Conservation (phyloP, 23 tunicate species). For the Ciona savignyi region DNA sequence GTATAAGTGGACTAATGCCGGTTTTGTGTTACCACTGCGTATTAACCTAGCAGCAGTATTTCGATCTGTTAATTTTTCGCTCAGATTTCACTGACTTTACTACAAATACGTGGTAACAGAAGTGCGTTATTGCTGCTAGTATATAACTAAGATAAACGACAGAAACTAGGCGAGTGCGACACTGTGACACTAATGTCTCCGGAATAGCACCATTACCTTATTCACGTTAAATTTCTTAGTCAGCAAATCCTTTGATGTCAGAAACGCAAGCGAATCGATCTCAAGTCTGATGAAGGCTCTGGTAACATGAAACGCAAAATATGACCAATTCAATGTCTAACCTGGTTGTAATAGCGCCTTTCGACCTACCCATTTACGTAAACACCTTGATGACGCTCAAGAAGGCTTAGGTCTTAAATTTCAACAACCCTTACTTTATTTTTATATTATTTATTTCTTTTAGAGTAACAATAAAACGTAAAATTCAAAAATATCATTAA, state of each 20-base stretch:
- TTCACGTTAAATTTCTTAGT: neutral
- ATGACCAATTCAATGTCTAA: neutral
- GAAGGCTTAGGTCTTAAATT: no score
- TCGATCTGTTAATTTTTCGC: neutral
- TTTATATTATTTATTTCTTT: no score
- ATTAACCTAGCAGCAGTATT: neutral
- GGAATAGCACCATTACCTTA: neutral
- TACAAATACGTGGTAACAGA: neutral
- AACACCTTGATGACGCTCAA: no score
- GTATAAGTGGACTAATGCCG: neutral
- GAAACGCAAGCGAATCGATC: no score
- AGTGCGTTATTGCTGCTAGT: neutral
- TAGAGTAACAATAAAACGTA: no score
- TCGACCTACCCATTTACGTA: no score
- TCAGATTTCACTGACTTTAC: neutral
- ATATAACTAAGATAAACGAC: neutral
- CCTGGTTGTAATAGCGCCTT: no score
- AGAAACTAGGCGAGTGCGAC: neutral
- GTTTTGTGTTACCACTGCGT: neutral
- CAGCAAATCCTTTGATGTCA: neutral
- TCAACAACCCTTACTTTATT: no score
- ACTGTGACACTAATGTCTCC: neutral
- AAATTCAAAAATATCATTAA: no score
- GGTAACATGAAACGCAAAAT: no score
- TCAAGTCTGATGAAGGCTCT: no score